These are phyloP conservation scores for Oryzias curvinotus DNA, from an alignment of 2,113 vertebrate genomes.

Conservation along the genomic window DNA sequence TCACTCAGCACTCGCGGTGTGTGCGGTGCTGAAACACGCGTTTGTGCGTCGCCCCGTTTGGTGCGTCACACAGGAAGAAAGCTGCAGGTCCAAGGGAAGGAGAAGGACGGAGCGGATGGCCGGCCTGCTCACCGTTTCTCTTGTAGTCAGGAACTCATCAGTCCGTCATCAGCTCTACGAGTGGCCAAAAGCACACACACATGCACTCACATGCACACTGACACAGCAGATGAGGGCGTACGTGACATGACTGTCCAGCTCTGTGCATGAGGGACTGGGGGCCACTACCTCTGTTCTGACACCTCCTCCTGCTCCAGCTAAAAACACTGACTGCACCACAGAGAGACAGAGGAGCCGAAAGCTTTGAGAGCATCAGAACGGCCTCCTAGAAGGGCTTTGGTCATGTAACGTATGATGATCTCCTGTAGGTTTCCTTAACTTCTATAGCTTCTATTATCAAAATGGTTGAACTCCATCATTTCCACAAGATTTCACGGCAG, in stretches of 20 bases:
- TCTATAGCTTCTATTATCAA: too few species aligned
- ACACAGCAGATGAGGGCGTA: slow-evolving; percentile 39
- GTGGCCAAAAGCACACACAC: slow-evolving; percentile 51
- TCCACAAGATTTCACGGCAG: too few species aligned
- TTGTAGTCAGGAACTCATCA: slow-evolving; percentile 75
- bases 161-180: slow-evolving; percentile 70
- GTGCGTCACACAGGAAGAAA: slow-evolving; percentile 53
- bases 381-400: neutral
- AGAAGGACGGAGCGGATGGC: slow-evolving; percentile 65
- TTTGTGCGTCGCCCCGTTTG: slow-evolving; percentile 7
- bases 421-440: too few species aligned
- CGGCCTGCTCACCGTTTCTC: slow-evolving; percentile 59
- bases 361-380: neutral
- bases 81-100: slow-evolving; percentile 56
- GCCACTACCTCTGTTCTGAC: neutral
- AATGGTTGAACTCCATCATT: too few species aligned
- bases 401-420: neutral
- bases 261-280: neutral
- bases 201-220: slow-evolving; percentile 24
- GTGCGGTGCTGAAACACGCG: neutral
- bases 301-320: slow-evolving; percentile 1
- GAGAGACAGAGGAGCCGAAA: neutral
- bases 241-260: slow-evolving; percentile 35
- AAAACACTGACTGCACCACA: neutral
- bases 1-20: slow-evolving; percentile 1